A percentile compares a stretch with the other conserved stretches of the same genome.
phyloP scores from a whole-genome alignment of 1,140 invertebrate species.

The Watersipora subatra region DNA sequence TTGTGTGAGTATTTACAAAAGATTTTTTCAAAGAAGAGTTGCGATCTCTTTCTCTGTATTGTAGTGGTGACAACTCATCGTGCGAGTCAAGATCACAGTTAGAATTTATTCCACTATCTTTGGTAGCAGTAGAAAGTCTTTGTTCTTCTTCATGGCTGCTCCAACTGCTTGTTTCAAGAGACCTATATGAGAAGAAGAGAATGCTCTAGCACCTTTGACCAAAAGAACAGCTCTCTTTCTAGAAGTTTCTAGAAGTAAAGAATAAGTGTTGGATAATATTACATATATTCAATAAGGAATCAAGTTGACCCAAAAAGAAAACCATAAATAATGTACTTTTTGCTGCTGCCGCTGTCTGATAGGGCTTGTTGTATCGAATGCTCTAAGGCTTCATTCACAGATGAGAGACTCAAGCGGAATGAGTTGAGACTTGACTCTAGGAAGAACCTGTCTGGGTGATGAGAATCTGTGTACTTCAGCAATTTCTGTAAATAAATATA shows the following conservation, averaged over 20 bases:
- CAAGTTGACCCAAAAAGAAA: too few relatives aligned
- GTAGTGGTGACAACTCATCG: background rate
- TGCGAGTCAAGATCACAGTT: background rate
- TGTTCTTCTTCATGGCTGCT: background rate
- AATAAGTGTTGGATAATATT: too few relatives aligned
- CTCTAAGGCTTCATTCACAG: conserved; percentile 38
- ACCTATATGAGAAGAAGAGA: too few relatives aligned
- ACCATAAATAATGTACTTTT: too few relatives aligned
- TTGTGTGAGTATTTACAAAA: too few relatives aligned
- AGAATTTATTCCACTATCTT: background rate
- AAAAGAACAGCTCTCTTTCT: too few relatives aligned
- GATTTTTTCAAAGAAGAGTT: too few relatives aligned
- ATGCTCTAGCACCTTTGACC: too few relatives aligned
- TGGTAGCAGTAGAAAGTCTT: background rate
- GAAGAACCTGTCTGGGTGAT: conserved; percentile 30
- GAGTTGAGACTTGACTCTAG: conserved; percentile 25
- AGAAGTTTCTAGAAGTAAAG: too few relatives aligned
- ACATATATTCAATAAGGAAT: too few relatives aligned
- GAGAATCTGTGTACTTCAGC: conserved; percentile 27
- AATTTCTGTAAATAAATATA: conserved; percentile 20
- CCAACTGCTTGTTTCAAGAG: background rate
- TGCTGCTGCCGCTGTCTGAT: background rate
- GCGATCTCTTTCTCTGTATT: too few relatives aligned
- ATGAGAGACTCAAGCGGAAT: conserved; percentile 29
- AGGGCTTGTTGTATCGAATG: conserved; percentile 31